These are phyloP conservation scores for Nebria brevicollis DNA, from an alignment of 2,888 invertebrate genomes.

Conservation along the genomic window DNA sequence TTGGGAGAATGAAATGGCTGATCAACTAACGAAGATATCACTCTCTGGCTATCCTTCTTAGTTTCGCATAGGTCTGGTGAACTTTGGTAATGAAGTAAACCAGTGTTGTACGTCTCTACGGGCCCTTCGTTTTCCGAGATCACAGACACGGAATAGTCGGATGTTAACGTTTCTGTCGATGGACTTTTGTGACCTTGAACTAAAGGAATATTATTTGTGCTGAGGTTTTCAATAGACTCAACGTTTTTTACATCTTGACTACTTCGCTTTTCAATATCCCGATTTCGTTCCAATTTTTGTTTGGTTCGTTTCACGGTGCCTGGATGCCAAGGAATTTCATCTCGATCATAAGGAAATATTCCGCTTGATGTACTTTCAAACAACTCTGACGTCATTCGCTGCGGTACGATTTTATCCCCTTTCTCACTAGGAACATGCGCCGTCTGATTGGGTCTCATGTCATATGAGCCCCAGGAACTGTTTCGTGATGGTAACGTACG, in stretches of 20 bases:
- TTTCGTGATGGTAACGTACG: constrained; percentile 73
- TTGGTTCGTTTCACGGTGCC: constrained; percentile 78
- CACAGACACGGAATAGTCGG: constrained; percentile 51
- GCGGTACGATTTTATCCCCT: constrained; percentile 53
- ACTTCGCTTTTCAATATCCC: constrained; percentile 57
- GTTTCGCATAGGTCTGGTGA: constrained; percentile 53
- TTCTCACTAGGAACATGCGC: constrained; percentile 59
- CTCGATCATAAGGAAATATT: constrained; percentile 68
- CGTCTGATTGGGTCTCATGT: constrained; percentile 64
- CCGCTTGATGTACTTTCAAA: constrained; percentile 60
- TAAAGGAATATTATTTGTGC: constrained; percentile 34
- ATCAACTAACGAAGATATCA: constrained; percentile 47
- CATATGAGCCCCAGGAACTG: constrained; percentile 79
- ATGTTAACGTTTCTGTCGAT: constrained; percentile 58
- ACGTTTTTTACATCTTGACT: constrained; percentile 35
- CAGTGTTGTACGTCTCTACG: constrained; percentile 55
- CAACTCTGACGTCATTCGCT: constrained; percentile 49
- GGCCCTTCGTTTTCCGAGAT: constrained; percentile 49
- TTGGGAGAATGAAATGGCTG: constrained; percentile 60
- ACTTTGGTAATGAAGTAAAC: constrained; percentile 57
- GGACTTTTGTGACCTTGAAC: constrained; percentile 56
- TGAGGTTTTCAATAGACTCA: constrained; percentile 26
- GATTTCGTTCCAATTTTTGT: constrained; percentile 73
- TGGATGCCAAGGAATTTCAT: constrained; percentile 73
- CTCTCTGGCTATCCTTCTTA: constrained; percentile 37